Evolutionary conservation across 2,797 vertebrate species (phyloP), one percentile per base, ranked within the genome.

Genomic region (Clarias laeviceps): DNA sequence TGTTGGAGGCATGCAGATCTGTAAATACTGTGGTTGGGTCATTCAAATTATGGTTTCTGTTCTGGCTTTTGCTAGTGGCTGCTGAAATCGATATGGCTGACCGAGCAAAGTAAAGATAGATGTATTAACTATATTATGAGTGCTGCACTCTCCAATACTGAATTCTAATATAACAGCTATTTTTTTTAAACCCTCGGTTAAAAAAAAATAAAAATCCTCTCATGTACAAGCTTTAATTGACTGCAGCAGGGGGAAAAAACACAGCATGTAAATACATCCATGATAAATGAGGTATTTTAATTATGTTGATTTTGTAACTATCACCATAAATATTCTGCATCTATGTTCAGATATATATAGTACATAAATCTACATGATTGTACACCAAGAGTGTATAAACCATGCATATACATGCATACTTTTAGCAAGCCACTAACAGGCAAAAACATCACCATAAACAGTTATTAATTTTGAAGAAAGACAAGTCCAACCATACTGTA

Each of bases 71-170:
- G 65, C 78, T 86, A 85, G 59, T 84, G 68, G 57, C 64, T 59
- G 72, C 14, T 82, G 40, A 69, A 70, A 84, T 76, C 73, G 59
- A 73, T 88, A 77, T 9, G 29, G 62, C 83, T 69, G 32, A 65
- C 84, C 65, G 80, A 76, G 68, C 77, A 84, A 88, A 87, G 15
- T 76, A 84, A 82, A 80, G 77, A 29, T 66, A 57, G 82, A 81
- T 50, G n/a, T 68, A 65, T 68, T 68, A 80, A 74, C 68, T 74
- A 57, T n/a, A 64, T 86, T 69, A 77, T 61, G 6, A 73, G 68
- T 56, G 20, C 56, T 45, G 56, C 34, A 37, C 29, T 56, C 66
- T 37, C 32, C 56, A 32, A 32, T 5, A 11, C 1, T 57, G 68
- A 50, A 65, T 66, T 80, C 37, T 34, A 40, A 80, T 54, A 69